Conservation (phyloP, 2,888 invertebrate species). For the Pseudanteris insignis region DNA sequence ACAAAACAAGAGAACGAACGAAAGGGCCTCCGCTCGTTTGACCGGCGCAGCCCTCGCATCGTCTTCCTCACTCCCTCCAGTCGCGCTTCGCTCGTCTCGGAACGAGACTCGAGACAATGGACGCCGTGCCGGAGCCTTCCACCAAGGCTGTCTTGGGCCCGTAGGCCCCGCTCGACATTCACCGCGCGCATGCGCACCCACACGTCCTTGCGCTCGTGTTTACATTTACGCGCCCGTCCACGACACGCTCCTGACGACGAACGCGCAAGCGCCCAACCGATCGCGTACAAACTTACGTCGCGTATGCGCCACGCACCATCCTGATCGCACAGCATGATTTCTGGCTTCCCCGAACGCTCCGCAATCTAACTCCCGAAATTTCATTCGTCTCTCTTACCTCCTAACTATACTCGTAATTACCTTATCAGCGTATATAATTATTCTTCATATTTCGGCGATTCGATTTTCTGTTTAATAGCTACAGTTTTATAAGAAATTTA, state of each 20-base stretch:
- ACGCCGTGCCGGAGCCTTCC: conserved; percentile 61
- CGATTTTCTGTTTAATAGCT: no score
- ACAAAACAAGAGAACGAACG: conserved; percentile 23
- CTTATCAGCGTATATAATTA: no score
- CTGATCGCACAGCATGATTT: conserved; percentile 10
- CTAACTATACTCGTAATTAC: no score
- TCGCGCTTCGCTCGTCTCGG: conserved; percentile 44
- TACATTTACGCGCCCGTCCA: conserved; percentile 26
- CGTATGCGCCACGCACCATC: no score
- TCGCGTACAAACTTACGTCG: conserved; percentile 39
- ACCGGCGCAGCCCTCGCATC: conserved; percentile 32
- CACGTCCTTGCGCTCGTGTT: conserved; percentile 31
- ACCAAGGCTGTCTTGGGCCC: conserved; percentile 58
- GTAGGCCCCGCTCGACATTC: conserved; percentile 44
- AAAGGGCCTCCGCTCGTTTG: conserved; percentile 34
- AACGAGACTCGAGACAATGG: conserved; percentile 59
- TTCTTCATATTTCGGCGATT: no score
- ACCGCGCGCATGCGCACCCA: conserved; percentile 33
- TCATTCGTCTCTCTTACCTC: no score
- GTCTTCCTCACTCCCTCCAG: conserved; percentile 38
- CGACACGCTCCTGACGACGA: conserved; percentile 25
- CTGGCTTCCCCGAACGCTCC: no score
- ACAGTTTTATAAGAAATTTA: no score
- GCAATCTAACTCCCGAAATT: no score
- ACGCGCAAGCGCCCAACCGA: conserved; percentile 20